A percentile compares a stretch with the other conserved stretches of the same genome.
Conservation (phyloP, 2,113 vertebrate species). For the Leucosticte australis region DNA sequence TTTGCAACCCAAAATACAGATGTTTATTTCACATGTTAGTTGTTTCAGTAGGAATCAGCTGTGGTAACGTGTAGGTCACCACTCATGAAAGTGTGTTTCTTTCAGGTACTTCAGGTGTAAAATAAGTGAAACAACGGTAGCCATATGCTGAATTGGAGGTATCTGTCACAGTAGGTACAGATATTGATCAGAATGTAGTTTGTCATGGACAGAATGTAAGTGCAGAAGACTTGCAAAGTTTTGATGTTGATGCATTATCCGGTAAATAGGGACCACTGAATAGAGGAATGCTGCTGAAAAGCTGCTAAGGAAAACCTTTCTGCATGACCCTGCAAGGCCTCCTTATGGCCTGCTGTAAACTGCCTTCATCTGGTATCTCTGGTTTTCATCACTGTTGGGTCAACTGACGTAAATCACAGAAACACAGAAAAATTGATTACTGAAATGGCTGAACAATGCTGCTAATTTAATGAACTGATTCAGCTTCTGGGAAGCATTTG, state of each 20-base stretch:
- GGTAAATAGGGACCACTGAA: background rate
- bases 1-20: background rate
- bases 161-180: background rate
- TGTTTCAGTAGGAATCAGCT: background rate
- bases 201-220: background rate
- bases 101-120: background rate
- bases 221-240: background rate
- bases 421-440: background rate
- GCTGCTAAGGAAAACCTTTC: background rate
- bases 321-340: background rate
- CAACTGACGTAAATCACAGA: background rate
- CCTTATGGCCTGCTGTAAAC: background rate
- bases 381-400: background rate
- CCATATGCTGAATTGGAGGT: background rate
- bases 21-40: background rate
- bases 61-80: background rate
- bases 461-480: background rate
- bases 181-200: background rate
- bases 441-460: background rate
- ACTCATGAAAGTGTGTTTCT: background rate
- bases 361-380: background rate
- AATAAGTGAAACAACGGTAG: rapidly evolving
- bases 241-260: background rate
- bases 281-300: background rate
- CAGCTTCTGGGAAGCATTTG: background rate